Evolutionary conservation across 1,140 invertebrate genomes (phyloP).

Genomic region (Drosophila grimshawi): DNA sequence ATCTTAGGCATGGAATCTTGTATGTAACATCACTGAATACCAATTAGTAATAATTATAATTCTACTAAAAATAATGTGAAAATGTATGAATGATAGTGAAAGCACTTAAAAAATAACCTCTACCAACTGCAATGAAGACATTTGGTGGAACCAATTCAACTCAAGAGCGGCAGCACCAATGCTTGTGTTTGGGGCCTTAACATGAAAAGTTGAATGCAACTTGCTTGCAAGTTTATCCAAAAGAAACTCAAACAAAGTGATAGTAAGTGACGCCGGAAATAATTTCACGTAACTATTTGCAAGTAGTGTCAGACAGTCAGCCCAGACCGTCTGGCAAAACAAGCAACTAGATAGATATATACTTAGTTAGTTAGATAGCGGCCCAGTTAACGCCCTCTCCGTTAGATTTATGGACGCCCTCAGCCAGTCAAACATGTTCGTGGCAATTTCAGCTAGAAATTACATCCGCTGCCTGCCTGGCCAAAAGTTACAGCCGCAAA

Average conservation of each 20-base stretch:
- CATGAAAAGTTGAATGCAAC: conserved; percentile 59
- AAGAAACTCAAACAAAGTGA: conserved; percentile 58
- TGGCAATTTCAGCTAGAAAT: conserved; percentile 66
- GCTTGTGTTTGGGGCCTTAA: conserved; percentile 48
- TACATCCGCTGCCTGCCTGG: conserved; percentile 56
- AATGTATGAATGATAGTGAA: neutral
- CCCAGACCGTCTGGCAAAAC: conserved; percentile 20
- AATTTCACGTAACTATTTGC: conserved; percentile 80
- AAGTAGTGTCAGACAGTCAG: conserved; percentile 52
- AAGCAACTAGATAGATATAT: conserved; percentile 14
- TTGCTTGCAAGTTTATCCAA: conserved; percentile 62
- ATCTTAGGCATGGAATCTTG: too few relatives aligned
- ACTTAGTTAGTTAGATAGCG: conserved; percentile 26
- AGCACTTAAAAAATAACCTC: neutral
- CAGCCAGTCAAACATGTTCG: conserved; percentile 46
- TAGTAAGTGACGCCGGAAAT: conserved; percentile 77
- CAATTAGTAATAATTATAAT: too few relatives aligned
- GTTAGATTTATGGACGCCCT: conserved; percentile 61
- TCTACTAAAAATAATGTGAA: too few relatives aligned
- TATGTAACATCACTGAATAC: too few relatives aligned
- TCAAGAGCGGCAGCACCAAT: conserved; percentile 6
- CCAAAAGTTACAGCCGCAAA: neutral
- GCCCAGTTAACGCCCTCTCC: conserved; percentile 45
- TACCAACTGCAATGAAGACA: conserved; percentile 1
- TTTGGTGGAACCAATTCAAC: neutral